Percentiles rank a stretch among this genome's conserved stretches.
Evolutionary conservation across 2,888 invertebrate species (phyloP).

Genomic region (Pocota personata): DNA sequence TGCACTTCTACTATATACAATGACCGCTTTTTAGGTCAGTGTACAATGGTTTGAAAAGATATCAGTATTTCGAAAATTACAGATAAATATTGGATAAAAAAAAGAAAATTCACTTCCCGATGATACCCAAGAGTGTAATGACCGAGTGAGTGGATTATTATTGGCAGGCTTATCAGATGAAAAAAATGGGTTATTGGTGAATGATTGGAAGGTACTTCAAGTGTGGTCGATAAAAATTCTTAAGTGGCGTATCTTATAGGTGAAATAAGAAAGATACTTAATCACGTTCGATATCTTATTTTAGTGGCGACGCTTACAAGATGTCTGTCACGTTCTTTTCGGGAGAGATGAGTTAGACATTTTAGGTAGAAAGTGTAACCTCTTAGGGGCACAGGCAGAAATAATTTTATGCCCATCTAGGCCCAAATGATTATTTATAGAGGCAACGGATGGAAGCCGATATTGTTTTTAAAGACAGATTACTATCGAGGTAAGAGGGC

Average conservation of each 20-base stretch:
- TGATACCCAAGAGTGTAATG: constrained; percentile 23
- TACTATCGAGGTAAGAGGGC: too few relatives aligned
- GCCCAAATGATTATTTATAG: too few relatives aligned
- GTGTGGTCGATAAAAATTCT: background rate
- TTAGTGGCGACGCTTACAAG: too few relatives aligned
- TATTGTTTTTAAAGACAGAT: too few relatives aligned
- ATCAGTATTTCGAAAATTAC: background rate
- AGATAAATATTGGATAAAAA: background rate
- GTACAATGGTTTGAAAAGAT: background rate
- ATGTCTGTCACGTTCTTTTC: background rate
- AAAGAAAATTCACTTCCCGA: background rate
- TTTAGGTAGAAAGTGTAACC: background rate
- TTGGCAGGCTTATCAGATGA: constrained; percentile 30
- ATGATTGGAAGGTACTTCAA: background rate
- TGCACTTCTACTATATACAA: background rate
- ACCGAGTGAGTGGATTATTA: constrained; percentile 28
- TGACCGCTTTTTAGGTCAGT: constrained; percentile 32
- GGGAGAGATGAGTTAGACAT: background rate
- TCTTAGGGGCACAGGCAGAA: background rate
- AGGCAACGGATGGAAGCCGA: too few relatives aligned
- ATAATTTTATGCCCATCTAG: too few relatives aligned
- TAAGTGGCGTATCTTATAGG: background rate
- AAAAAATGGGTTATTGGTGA: constrained; percentile 42
- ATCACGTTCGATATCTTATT: background rate
- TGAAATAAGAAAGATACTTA: background rate